A percentile compares a stretch with the other conserved stretches of the same genome.
Conservation (phyloP, 1,140 invertebrate species). For the Euwallacea similis region DNA sequence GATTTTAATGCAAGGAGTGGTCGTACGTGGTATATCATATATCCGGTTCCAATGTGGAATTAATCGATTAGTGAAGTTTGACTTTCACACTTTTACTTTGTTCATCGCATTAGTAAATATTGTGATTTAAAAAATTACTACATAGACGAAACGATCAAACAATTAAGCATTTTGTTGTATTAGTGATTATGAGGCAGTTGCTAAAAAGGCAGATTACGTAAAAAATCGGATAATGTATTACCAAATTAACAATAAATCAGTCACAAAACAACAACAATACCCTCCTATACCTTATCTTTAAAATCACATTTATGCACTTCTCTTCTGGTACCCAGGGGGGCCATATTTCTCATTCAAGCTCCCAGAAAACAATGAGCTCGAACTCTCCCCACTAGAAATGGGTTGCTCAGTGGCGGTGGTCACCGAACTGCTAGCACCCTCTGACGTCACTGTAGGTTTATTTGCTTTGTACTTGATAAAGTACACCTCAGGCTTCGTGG, state of each 20-base stretch:
- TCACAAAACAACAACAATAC: background rate
- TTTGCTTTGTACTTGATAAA: conserved; percentile 82
- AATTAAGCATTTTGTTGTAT: no score
- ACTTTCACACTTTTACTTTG: no score
- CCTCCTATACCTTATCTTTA: background rate
- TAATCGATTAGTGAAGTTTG: no score
- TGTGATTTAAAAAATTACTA: no score
- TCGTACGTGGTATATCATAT: no score
- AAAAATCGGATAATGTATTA: background rate
- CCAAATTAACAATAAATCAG: background rate
- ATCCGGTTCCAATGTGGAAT: no score
- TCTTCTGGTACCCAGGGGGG: conserved; percentile 27
- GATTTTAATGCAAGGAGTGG: no score
- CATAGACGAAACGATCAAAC: no score
- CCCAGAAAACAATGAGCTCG: conserved; percentile 28
- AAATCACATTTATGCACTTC: background rate
- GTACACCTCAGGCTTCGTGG: conserved; percentile 83
- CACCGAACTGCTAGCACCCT: background rate
- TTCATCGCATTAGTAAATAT: no score
- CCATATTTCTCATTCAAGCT: conserved; percentile 15
- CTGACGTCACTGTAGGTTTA: conserved; percentile 27
- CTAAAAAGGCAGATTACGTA: no score
- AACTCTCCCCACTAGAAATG: conserved; percentile 25
- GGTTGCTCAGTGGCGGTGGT: background rate
- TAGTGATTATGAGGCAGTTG: no score